Evolutionary conservation across 2,797 vertebrate genomes (phyloP).

Genomic region (Clarias platycephalus): DNA sequence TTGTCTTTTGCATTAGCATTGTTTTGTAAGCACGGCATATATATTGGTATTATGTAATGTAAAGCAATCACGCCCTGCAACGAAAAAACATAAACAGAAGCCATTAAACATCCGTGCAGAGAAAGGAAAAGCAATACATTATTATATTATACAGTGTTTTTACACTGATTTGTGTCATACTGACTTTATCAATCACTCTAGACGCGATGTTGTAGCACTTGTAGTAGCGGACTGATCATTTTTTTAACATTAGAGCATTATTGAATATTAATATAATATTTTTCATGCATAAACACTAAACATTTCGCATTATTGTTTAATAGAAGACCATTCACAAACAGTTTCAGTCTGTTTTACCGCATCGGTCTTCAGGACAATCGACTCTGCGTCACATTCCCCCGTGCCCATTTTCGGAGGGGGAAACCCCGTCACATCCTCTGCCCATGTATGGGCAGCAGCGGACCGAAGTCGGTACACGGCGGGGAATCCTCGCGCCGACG

Average conservation of each 20-base stretch:
- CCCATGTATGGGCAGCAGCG: slow-evolving; percentile 91
- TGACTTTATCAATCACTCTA: not conserved
- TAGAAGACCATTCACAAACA: not conserved
- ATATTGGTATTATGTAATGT: not conserved
- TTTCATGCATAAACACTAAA: not conserved
- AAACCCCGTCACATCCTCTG: slow-evolving; percentile 86
- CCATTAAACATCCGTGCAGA: not conserved
- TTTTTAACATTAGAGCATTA: not conserved
- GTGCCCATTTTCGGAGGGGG: slow-evolving; percentile 87
- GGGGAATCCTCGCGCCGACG: slow-evolving; percentile 89
- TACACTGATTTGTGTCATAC: not conserved
- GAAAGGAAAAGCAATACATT: not conserved
- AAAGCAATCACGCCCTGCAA: not conserved
- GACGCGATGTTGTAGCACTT: not conserved
- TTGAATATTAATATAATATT: not conserved
- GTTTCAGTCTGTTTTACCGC: slow-evolving; percentile 44
- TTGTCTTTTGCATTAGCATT: not conserved
- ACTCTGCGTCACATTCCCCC: slow-evolving; percentile 74
- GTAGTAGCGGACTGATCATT: slow-evolving; percentile 2
- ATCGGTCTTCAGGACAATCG: slow-evolving; percentile 55
- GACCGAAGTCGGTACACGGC: slow-evolving; percentile 63
- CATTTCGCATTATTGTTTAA: not conserved
- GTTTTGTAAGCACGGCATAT: not conserved
- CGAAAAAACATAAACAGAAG: slow-evolving; percentile 12
- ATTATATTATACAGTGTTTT: not conserved